These are phyloP conservation scores for Poecile montanus DNA, from an alignment of 2,797 vertebrate species.

Conservation along the genomic window DNA sequence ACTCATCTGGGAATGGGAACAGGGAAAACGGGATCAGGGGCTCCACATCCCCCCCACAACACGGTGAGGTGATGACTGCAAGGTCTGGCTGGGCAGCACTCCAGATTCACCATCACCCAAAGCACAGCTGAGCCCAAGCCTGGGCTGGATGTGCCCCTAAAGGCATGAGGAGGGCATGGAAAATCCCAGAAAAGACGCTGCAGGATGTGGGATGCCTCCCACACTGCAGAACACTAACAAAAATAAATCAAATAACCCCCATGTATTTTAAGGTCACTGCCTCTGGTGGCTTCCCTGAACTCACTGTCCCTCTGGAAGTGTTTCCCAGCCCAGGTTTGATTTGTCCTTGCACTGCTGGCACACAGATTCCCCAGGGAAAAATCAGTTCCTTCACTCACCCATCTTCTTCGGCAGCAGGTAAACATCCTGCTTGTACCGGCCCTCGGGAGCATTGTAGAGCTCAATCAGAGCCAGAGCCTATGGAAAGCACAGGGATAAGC, in stretches of 20 bases:
- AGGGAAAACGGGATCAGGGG: background rate
- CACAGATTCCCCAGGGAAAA: fast-evolving
- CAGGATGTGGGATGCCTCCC: background rate
- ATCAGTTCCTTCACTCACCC: constrained; percentile 81
- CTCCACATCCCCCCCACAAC: fast-evolving
- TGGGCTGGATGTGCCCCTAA: background rate
- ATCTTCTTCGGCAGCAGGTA: constrained; percentile 98
- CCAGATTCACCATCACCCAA: fast-evolving
- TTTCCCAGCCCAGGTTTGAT: background rate
- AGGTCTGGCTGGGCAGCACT: background rate
- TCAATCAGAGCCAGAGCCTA: constrained; percentile 96
- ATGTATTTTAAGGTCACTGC: fast-evolving
- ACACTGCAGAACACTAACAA: fast-evolving
- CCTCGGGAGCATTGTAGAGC: constrained; percentile 95
- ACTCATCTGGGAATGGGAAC: constrained; percentile 84
- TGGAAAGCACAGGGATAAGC: background rate
- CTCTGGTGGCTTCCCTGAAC: background rate
- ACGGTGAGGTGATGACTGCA: fast-evolving
- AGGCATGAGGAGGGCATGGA: background rate
- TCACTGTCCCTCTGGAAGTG: background rate
- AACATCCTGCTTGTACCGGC: constrained; percentile 98
- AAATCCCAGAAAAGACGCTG: background rate
- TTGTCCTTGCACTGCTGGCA: background rate
- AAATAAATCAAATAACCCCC: background rate
- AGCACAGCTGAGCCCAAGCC: background rate